These are phyloP conservation scores for Drosophila sproati DNA, from an alignment of 1,140 invertebrate species.

Conservation along the genomic window DNA sequence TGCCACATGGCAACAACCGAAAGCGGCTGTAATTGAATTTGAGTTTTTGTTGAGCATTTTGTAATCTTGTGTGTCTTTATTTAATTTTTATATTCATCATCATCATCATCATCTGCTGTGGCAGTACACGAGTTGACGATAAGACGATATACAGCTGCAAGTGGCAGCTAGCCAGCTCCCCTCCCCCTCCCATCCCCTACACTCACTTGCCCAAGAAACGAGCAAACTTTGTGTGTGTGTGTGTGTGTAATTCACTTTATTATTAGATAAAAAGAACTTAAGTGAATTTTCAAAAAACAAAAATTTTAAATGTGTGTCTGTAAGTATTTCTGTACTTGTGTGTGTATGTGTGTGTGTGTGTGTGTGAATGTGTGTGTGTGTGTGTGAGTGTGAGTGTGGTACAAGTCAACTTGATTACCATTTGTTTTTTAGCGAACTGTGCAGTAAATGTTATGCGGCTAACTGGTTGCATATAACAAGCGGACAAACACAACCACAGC, in stretches of 20 bases:
- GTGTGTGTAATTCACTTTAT: slow-evolving; percentile 56
- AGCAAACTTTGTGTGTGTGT: slow-evolving; percentile 18
- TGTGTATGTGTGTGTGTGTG: neutral
- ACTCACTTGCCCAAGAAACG: neutral
- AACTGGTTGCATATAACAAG: slow-evolving; percentile 68
- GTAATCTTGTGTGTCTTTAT: slow-evolving; percentile 60
- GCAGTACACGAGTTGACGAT: slow-evolving; percentile 53
- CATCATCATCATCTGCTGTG: neutral
- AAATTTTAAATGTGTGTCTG: slow-evolving; percentile 40
- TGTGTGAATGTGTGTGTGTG: slow-evolving; percentile 15
- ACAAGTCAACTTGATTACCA: slow-evolving; percentile 81
- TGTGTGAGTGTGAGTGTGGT: slow-evolving; percentile 40
- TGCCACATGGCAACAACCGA: slow-evolving; percentile 37
- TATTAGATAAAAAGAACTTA: slow-evolving; percentile 79
- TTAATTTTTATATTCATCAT: slow-evolving; percentile 60
- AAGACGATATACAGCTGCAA: slow-evolving; percentile 57
- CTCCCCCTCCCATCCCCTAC: neutral
- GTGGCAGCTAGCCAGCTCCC: slow-evolving; percentile 23
- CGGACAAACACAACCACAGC: slow-evolving; percentile 46
- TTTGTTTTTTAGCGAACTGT: slow-evolving; percentile 73
- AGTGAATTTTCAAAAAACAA: slow-evolving; percentile 66
- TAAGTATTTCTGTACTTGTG: neutral
- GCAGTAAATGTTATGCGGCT: slow-evolving; percentile 77
- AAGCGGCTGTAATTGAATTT: slow-evolving; percentile 63
- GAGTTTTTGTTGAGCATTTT: slow-evolving; percentile 46